Evolutionary conservation across 92 coral and sea anemone species (phyloP), one percentile per base, ranked within the genome.

Genomic region (Umimayanthus kanabou): DNA sequence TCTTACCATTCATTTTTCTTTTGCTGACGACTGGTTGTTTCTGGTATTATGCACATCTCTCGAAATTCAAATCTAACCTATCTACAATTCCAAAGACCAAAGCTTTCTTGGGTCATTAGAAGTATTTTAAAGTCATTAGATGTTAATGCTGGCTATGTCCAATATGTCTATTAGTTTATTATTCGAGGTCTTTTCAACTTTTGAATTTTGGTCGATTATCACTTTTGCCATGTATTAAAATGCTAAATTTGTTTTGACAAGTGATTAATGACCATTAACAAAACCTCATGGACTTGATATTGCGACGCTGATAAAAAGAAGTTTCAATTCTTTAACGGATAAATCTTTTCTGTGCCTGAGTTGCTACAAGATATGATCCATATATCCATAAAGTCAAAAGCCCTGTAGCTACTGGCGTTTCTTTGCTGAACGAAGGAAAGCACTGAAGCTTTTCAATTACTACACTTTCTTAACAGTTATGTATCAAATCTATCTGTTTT

Each of bases 171-270:
- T 29, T 78, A 37, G n/a, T 42, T 42, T 45, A 69, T 82, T 67
- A 42, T 81, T 0, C 76, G 55, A 65, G 1, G 85, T 26, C 57
- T 65, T 65, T 83, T 67, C 64, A 78, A 80, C 7, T 83, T 29
- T 47, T 47, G 16, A 80, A 16, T 83, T 29, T 47, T 47, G 16
- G 13, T 16, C 55, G 8, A 81, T 66, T 42, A 39, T 66, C 75
- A 66, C 57, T 64, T 39, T 66, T 71, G 30, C 67, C 33, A n/a
- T 42, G 66, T 10, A 69, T 83, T 83, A 78, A 69, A 83, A 83
- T 69, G 87, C 65, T 83, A 83, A 72, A 83, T 71, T 83, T 83
- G 87, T 83, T 83, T 83, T 83, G 87, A 83, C 77, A 83, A 67
- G 78, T 28, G 64, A 70, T 29, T 83, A 71, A 83, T 71, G 58